A percentile compares a stretch with the other conserved stretches of the same genome.
These are phyloP conservation scores for Acrocephalus arundinaceus DNA, from an alignment of 2,113 vertebrate genomes.

Conservation along the genomic window DNA sequence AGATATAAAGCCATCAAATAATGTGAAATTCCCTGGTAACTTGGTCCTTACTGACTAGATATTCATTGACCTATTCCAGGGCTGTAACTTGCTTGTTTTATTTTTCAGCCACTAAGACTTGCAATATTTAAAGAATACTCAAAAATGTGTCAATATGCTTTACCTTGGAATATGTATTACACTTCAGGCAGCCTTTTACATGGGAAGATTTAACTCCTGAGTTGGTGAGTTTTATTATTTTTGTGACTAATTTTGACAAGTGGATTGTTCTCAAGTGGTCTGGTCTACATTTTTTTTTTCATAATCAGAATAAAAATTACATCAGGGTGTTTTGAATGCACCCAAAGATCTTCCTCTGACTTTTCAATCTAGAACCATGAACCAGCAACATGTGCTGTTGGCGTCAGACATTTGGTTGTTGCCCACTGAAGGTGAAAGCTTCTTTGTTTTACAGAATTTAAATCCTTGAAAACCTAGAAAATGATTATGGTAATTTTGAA, in stretches of 20 bases:
- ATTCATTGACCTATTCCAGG: constrained; percentile 10
- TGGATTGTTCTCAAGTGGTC: background rate
- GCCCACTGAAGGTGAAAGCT: background rate
- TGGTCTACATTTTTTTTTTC: background rate
- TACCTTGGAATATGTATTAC: background rate
- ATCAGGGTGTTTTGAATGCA: background rate
- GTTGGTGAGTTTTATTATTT: background rate
- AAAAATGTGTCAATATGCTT: background rate
- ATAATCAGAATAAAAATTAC: background rate
- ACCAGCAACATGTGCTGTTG: background rate
- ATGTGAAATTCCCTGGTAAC: background rate
- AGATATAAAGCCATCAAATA: constrained; percentile 1
- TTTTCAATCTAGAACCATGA: background rate
- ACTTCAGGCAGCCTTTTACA: background rate
- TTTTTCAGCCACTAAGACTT: background rate
- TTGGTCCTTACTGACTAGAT: background rate
- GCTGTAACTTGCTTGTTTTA: background rate
- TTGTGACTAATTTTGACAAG: background rate
- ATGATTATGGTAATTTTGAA: background rate
- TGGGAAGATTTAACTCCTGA: background rate
- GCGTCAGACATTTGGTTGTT: background rate
- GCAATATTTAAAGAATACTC: constrained; percentile 5
- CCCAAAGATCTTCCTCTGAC: background rate
- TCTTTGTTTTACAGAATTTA: background rate
- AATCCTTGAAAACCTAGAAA: background rate